These are phyloP conservation scores for Anniella stebbinsi DNA, from an alignment of 2,797 vertebrate genomes.

Conservation along the genomic window DNA sequence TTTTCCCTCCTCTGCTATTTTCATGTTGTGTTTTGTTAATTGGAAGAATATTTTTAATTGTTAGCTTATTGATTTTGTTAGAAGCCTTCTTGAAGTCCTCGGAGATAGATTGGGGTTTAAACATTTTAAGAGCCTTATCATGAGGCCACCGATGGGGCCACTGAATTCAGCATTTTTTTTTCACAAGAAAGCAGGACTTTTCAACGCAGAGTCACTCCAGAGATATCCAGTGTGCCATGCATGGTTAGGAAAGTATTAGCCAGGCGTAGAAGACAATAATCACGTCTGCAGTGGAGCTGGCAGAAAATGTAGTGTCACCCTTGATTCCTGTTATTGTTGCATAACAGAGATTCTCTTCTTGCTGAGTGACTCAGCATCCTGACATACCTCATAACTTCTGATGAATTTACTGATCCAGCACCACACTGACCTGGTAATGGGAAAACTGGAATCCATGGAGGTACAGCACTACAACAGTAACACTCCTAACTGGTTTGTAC, in stretches of 20 bases:
- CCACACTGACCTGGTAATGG: background rate
- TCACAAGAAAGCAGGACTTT: background rate
- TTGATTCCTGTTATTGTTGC: background rate
- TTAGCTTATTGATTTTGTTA: background rate
- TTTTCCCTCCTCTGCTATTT: background rate
- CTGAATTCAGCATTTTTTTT: background rate
- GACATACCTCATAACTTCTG: background rate
- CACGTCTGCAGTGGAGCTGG: background rate
- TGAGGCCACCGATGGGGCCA: background rate
- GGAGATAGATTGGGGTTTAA: background rate
- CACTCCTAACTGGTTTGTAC: background rate
- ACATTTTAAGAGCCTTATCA: background rate
- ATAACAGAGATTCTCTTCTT: background rate
- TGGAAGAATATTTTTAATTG: background rate
- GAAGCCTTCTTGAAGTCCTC: background rate
- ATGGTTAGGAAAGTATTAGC: background rate
- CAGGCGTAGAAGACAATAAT: background rate
- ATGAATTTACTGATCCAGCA: background rate
- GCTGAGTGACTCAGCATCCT: slow-evolving; percentile 19
- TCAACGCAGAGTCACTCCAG: background rate
- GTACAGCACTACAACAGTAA: background rate
- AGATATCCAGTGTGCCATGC: background rate
- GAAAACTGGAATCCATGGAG: background rate
- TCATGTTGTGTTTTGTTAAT: background rate
- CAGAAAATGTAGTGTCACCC: background rate